A percentile compares a stretch with the other conserved stretches of the same genome.
Evolutionary conservation across 2,113 vertebrate species (phyloP).

Genomic region (Poecile atricapillus): DNA sequence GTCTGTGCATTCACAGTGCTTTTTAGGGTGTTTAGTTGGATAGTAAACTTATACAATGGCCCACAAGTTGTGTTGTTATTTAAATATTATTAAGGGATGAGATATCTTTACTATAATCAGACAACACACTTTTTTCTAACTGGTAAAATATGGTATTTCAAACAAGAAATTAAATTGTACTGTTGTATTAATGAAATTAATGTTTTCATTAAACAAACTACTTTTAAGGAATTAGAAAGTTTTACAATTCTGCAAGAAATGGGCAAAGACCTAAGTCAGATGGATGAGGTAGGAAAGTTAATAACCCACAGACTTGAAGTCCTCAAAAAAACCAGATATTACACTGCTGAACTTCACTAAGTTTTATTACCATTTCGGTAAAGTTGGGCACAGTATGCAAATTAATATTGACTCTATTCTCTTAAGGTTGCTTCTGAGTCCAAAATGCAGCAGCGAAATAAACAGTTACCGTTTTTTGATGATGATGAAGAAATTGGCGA

Average conservation of each 20-base stretch:
- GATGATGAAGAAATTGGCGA: constrained; percentile 89
- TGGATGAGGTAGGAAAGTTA: background rate
- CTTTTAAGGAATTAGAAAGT: background rate
- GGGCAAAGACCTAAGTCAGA: background rate
- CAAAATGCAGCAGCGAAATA: constrained; percentile 75
- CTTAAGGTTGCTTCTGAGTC: constrained; percentile 72
- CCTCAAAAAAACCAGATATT: background rate
- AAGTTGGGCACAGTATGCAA: background rate
- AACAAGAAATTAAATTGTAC: background rate
- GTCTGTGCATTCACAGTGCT: background rate
- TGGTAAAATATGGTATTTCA: background rate
- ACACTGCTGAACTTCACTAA: background rate
- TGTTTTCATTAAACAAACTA: background rate
- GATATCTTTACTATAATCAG: background rate
- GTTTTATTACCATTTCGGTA: background rate
- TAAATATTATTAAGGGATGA: background rate
- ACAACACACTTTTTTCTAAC: background rate
- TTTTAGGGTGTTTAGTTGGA: background rate
- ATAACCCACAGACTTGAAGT: background rate
- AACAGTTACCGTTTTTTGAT: constrained; percentile 80
- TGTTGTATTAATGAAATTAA: background rate
- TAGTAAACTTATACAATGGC: background rate
- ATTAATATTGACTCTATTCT: constrained; percentile 26
- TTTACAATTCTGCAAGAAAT: background rate
- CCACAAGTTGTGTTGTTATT: background rate